A percentile compares a stretch with the other conserved stretches of the same genome.
Evolutionary conservation across 2,113 vertebrate species (phyloP).

Genomic region (Geothlypis trichas): DNA sequence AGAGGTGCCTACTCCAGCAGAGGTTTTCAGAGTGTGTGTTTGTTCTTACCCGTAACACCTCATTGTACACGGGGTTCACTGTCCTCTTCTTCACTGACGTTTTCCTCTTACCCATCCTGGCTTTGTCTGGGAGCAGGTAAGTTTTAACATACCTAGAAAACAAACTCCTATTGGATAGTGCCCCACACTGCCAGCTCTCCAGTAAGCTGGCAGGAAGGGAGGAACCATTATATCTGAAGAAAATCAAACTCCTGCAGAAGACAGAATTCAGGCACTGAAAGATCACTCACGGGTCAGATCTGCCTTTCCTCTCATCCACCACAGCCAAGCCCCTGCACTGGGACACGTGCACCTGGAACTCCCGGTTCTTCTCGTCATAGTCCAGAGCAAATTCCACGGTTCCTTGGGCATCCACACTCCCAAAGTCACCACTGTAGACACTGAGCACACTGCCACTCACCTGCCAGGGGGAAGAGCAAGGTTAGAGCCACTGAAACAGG

Average conservation of each 20-base stretch:
- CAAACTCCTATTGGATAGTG: not conserved
- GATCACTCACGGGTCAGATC: conserved; percentile 73
- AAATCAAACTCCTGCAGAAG: not conserved
- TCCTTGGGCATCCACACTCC: conserved; percentile 73
- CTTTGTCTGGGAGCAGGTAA: conserved; percentile 76
- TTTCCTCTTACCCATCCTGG: conserved; percentile 77
- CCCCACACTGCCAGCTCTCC: not conserved
- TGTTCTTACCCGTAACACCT: conserved; percentile 68
- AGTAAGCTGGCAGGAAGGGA: not conserved
- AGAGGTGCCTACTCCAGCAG: not conserved
- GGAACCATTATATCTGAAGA: not conserved
- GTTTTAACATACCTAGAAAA: conserved; percentile 73
- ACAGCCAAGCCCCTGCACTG: conserved; percentile 75
- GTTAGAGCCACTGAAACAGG: not conserved
- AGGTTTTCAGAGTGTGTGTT: not conserved
- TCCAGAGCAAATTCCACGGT: conserved; percentile 73
- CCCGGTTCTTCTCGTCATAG: conserved; percentile 73
- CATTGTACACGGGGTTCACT: conserved; percentile 72
- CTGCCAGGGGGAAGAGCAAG: conserved; percentile 27
- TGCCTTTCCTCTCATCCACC: conserved; percentile 74
- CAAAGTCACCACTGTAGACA: conserved; percentile 74
- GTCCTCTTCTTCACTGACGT: conserved; percentile 74
- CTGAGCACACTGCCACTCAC: conserved; percentile 76
- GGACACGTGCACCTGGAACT: conserved; percentile 72
- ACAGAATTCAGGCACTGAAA: not conserved